Conservation (phyloP, 2,113 vertebrate genomes). For the Pedionomus torquatus region DNA sequence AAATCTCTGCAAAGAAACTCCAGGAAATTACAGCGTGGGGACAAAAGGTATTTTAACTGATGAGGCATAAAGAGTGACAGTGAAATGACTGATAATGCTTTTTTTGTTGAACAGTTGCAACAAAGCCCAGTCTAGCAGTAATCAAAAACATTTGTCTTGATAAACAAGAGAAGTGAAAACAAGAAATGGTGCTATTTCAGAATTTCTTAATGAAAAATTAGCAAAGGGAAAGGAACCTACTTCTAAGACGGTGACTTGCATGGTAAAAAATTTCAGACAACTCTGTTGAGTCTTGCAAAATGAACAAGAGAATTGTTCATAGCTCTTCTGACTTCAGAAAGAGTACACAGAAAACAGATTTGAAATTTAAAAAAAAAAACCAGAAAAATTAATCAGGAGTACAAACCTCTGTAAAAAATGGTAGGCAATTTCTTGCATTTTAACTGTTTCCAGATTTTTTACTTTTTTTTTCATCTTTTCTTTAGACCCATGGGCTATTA, state of each 20-base stretch:
- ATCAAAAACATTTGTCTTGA: conserved; percentile 41
- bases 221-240: not conserved
- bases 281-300: not conserved
- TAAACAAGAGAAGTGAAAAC: not conserved
- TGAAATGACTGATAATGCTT: conserved; percentile 17
- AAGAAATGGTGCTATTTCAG: not conserved
- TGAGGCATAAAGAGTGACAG: conserved; percentile 2
- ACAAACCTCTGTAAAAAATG: not conserved
- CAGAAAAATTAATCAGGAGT: not conserved
- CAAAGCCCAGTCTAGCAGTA: not conserved
- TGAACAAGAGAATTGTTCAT: not conserved
- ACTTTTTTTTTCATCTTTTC: not conserved
- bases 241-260: not conserved
- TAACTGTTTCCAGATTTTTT: not conserved
- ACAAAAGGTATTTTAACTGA: not conserved
- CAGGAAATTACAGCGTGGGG: not conserved
- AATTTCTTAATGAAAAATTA: not conserved
- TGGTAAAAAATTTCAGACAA: not conserved
- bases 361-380: not conserved
- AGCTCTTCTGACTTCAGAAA: not conserved
- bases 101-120: not conserved
- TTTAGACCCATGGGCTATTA: not conserved
- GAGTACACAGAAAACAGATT: not conserved
- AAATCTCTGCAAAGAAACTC: not conserved
- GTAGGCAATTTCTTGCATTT: not conserved